Base-by-base conservation (phyloP, 2,113 vertebrate genomes). In the Paratilapia polleni region DNA sequence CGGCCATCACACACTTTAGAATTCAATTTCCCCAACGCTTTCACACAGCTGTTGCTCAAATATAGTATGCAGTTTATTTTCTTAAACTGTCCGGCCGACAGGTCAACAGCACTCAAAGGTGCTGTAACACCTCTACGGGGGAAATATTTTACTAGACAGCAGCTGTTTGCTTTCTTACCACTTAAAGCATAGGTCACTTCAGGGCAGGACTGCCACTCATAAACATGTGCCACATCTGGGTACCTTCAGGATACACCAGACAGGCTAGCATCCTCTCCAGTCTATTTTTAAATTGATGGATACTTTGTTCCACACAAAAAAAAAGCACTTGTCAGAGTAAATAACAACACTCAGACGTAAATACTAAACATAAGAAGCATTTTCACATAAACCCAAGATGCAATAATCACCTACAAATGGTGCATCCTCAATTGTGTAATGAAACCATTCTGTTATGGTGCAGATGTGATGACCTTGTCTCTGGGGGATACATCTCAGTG, bases 211-310 rank as follows among this genome's bases (percentile, higher is more conserved):
- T 57, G 47, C 81, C 80, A 66, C 79, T 82, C 78, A 88, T 83
- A 89, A 88, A 89, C 81, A 80, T 82, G 80, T 75, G 76, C 63
- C 85, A 87, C 85, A 89, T 92, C 87, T 92, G 92, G 78, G 26
- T 54, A 64, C 52, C 81, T 78, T 49, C 17, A 60, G 79, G 89
- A 62, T 78, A 24, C 49, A 59, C 81, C 74, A 73, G 58, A 68
- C 20, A 62, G 75, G 54, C 70, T 49, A 26, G 26, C 41, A 63
- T 81, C 47, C 28, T 52, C 10, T 10, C 24, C 34, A 34, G 5
- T 59, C 59, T 87, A 74, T 79, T 87, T 87, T 80, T 47, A 34
- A 52, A 84, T 19, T 57, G 75, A 84, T 19, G 17, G 62, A 36
- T 85, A 28, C 58, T 82, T 78, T 74, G 81, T 90, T 85, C 56